phyloP scores from a whole-genome alignment of 1,140 invertebrate species.

The Drosophila busckii region DNA sequence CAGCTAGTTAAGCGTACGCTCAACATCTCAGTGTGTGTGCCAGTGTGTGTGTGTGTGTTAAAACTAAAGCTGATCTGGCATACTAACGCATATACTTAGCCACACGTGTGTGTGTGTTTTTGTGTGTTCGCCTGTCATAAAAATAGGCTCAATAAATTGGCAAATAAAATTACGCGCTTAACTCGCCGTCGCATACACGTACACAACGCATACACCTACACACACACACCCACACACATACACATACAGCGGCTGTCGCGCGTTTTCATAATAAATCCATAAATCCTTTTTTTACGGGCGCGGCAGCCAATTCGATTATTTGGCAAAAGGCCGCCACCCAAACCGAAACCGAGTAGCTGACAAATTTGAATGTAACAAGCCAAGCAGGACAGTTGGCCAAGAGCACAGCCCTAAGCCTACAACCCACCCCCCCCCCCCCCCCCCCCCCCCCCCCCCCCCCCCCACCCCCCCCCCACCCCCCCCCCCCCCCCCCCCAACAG shows the following conservation, averaged over 20 bases:
- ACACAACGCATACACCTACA: no score
- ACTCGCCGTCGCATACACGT: slow-evolving; percentile 1
- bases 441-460: no score
- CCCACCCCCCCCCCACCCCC: no score
- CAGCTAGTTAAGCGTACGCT: slow-evolving; percentile 50
- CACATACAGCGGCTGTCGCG: no score
- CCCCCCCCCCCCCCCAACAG: slow-evolving; percentile 30
- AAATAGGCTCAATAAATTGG: slow-evolving; percentile 72
- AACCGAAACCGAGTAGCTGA: no score
- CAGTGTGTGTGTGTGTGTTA: slow-evolving; percentile 12
- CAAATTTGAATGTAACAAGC: slow-evolving; percentile 65
- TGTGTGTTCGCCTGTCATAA: slow-evolving; percentile 45
- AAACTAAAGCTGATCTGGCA: slow-evolving; percentile 54
- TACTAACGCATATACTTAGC: slow-evolving; percentile 3
- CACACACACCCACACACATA: no score
- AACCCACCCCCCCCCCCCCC: no score
- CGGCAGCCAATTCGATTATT: slow-evolving; percentile 69
- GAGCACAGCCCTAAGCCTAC: background rate
- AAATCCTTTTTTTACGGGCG: slow-evolving; percentile 71
- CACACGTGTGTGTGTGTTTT: background rate
- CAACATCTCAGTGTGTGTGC: slow-evolving; percentile 20
- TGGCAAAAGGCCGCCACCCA: slow-evolving; percentile 50
- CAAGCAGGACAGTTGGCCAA: slow-evolving; percentile 47
- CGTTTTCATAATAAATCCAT: slow-evolving; percentile 73
- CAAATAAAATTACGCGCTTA: slow-evolving; percentile 58